Conservation (phyloP, 2,113 vertebrate species). For the Syrmaticus mikado region DNA sequence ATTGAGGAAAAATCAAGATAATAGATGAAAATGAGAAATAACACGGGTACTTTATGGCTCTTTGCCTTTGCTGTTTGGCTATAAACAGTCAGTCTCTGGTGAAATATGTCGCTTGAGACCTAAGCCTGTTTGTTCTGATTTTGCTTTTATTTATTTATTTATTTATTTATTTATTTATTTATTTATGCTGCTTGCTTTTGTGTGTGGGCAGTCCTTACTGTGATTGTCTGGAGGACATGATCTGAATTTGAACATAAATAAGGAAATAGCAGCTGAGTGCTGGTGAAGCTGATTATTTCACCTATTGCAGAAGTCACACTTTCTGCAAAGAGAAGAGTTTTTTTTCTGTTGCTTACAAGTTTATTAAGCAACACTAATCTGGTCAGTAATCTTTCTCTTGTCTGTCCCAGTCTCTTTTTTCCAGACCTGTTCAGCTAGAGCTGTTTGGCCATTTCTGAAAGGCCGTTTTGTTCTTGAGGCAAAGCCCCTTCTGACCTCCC, state of each 20-base stretch:
- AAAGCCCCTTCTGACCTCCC: background rate
- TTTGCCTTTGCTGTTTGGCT: background rate
- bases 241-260: background rate
- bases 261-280: background rate
- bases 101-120: background rate
- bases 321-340: background rate
- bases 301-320: background rate
- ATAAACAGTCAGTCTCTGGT: background rate
- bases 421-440: background rate
- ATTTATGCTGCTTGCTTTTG: background rate
- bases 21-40: conserved; percentile 34
- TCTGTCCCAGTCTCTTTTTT: background rate
- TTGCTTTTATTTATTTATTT: background rate
- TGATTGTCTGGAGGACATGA: background rate
- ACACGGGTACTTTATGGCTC: background rate
- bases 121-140: background rate
- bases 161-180: background rate
- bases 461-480: background rate
- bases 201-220: background rate
- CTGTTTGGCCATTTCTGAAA: background rate
- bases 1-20: conserved; percentile 38
- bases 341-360: background rate
- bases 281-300: background rate
- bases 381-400: background rate
- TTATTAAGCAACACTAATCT: background rate